Percentiles rank a stretch among this genome's conserved stretches.
Evolutionary conservation across 2,888 invertebrate species (phyloP).

Genomic region (Parelbella ahira): DNA sequence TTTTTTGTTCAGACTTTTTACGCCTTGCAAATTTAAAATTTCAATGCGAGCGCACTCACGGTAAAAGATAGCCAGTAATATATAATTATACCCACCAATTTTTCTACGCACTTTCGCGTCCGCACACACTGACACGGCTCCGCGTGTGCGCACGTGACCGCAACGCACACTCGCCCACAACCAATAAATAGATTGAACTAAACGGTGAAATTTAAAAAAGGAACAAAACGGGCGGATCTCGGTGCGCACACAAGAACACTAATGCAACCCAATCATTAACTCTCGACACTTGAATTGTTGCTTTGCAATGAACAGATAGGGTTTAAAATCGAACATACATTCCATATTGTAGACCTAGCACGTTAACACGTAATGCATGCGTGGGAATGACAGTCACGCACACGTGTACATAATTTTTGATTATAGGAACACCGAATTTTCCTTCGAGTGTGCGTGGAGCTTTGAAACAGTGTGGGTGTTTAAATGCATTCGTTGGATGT

Average conservation of each 20-base stretch:
- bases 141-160: slow-evolving; percentile 47
- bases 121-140: slow-evolving; percentile 38
- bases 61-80: slow-evolving; percentile 41
- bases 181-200: slow-evolving; percentile 81
- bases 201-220: slow-evolving; percentile 81
- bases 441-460: slow-evolving; percentile 44
- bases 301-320: slow-evolving; percentile 34
- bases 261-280: slow-evolving; percentile 75
- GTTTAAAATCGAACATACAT: slow-evolving; percentile 37
- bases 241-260: slow-evolving; percentile 55
- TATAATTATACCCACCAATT: slow-evolving; percentile 65
- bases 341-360: slow-evolving; percentile 62
- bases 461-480: slow-evolving; percentile 38
- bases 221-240: slow-evolving; percentile 76
- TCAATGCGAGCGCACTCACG: slow-evolving; percentile 27
- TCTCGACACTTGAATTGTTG: slow-evolving; percentile 33
- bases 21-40: slow-evolving; percentile 16
- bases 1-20: slow-evolving; percentile 18
- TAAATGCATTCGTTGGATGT: slow-evolving; percentile 62
- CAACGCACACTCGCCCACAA: slow-evolving; percentile 62
- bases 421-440: slow-evolving; percentile 75
- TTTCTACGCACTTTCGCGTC: slow-evolving; percentile 75
- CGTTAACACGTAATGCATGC: slow-evolving; percentile 64
- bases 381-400: slow-evolving; percentile 62
- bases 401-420: slow-evolving; percentile 57